phyloP scores from a whole-genome alignment of 2,888 invertebrate species.

The Harpagoxenus sublaevis region DNA sequence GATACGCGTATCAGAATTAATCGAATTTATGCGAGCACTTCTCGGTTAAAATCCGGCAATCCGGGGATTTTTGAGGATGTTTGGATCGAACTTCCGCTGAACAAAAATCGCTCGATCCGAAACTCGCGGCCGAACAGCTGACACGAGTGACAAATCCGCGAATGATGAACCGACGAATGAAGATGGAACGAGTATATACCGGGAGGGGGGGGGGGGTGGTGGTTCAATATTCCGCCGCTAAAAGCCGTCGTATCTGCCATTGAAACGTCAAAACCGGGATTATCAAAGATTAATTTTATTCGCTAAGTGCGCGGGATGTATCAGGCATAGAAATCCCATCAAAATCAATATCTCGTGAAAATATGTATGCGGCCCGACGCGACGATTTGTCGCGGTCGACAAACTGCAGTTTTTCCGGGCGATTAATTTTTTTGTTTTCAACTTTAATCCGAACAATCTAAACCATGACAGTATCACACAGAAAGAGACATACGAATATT shows the following conservation, averaged over 20 bases:
- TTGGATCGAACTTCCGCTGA: background rate
- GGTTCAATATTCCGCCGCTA: constrained; percentile 35
- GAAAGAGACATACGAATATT: background rate
- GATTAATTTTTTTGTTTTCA: background rate
- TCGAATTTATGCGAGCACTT: constrained; percentile 4
- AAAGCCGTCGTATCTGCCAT: constrained; percentile 41
- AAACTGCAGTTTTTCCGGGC: constrained; percentile 21
- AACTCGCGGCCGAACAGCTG: constrained; percentile 1
- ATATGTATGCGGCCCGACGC: constrained; percentile 6
- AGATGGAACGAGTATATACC: constrained; percentile 22
- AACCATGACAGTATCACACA: background rate
- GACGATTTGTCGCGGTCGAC: constrained; percentile 26
- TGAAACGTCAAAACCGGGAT: constrained; percentile 35
- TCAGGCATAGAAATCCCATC: constrained; percentile 37
- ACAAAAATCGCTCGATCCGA: constrained; percentile 9
- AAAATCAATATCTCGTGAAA: constrained; percentile 37
- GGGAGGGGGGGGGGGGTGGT: background rate
- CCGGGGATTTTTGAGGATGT: background rate
- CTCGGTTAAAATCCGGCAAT: background rate
- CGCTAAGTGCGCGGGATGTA: constrained; percentile 38
- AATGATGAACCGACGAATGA: constrained; percentile 42
- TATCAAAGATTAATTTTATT: constrained; percentile 56
- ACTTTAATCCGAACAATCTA: background rate
- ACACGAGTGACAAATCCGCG: constrained; percentile 32
- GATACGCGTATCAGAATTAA: background rate